These are phyloP conservation scores for Crenichthys baileyi DNA, from an alignment of 2,797 vertebrate species.

Conservation along the genomic window DNA sequence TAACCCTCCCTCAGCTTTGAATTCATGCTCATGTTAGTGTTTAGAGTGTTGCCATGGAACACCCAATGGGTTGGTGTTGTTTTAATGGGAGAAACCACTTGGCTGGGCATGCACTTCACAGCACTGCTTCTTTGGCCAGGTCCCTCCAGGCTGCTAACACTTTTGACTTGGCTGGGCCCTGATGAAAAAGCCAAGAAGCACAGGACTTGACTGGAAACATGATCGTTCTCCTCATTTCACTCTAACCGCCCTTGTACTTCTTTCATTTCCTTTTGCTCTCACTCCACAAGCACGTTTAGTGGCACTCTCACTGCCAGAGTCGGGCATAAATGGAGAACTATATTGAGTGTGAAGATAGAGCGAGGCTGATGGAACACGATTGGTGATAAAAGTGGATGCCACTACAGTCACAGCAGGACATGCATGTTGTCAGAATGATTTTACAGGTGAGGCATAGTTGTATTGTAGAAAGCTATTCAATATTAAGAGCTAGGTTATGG, in stretches of 20 bases:
- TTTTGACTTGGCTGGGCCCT: slow-evolving; percentile 17
- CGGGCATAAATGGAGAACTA: slow-evolving; percentile 22
- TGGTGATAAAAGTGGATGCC: slow-evolving; percentile 30
- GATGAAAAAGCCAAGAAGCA: slow-evolving; percentile 5
- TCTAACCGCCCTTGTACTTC: not conserved
- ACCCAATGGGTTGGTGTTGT: slow-evolving; percentile 39
- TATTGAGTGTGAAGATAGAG: slow-evolving; percentile 32
- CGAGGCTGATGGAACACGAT: slow-evolving; percentile 12
- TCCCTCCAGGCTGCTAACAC: slow-evolving; percentile 32
- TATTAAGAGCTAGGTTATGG: slow-evolving; percentile 13
- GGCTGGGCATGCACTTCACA: slow-evolving; percentile 52
- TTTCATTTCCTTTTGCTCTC: not conserved
- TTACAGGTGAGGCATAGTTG: slow-evolving; percentile 27
- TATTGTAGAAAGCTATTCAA: slow-evolving; percentile 32
- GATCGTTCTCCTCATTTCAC: slow-evolving; percentile 3
- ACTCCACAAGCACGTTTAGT: not conserved
- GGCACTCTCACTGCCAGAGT: slow-evolving; percentile 3
- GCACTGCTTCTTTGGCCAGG: slow-evolving; percentile 22
- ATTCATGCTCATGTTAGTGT: slow-evolving; percentile 47
- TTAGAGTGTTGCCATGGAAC: slow-evolving; percentile 58
- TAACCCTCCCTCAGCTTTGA: slow-evolving; percentile 48
- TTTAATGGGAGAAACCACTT: slow-evolving; percentile 57
- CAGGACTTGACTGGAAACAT: slow-evolving; percentile 1
- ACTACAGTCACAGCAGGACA: slow-evolving; percentile 25
- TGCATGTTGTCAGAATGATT: slow-evolving; percentile 35